Percentiles rank a stretch among this genome's conserved stretches.
These are phyloP conservation scores for Ptychochromis oligacanthus DNA, from an alignment of 2,113 vertebrate species.

Conservation along the genomic window DNA sequence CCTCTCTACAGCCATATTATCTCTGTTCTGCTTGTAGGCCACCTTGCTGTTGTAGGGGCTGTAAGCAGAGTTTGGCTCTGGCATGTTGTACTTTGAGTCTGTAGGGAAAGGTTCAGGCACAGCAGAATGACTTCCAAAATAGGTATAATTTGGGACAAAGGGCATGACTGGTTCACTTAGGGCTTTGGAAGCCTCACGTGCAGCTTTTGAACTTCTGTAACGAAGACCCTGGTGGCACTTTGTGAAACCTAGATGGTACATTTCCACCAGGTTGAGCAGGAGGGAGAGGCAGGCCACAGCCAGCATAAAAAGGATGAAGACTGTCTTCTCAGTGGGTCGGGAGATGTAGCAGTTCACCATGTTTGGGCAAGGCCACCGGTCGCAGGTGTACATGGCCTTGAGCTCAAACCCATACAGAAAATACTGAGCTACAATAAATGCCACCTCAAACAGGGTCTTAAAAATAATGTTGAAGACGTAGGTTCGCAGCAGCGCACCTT, in stretches of 20 bases:
- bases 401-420: constrained; percentile 87
- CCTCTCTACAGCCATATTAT: constrained; percentile 81
- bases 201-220: constrained; percentile 53
- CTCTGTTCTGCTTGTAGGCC: constrained; percentile 83
- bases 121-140: constrained; percentile 65
- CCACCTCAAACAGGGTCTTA: constrained; percentile 89
- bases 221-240: constrained; percentile 80
- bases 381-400: constrained; percentile 87
- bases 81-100: constrained; percentile 74
- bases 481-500: constrained; percentile 84
- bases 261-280: constrained; percentile 88
- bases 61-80: constrained; percentile 70
- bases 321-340: constrained; percentile 88
- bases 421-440: constrained; percentile 88
- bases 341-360: constrained; percentile 90
- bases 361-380: constrained; percentile 87
- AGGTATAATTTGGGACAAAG: constrained; percentile 78
- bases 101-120: constrained; percentile 63
- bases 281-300: constrained; percentile 86
- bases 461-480: constrained; percentile 87
- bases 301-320: constrained; percentile 91
- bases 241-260: constrained; percentile 87
- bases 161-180: constrained; percentile 67
- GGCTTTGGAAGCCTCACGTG: constrained; percentile 38
- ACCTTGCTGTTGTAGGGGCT: constrained; percentile 78